Evolutionary conservation across 37 sponge, comb jelly and placozoan genomes (phyloP).

Genomic region (Amphimedon queenslandica): DNA sequence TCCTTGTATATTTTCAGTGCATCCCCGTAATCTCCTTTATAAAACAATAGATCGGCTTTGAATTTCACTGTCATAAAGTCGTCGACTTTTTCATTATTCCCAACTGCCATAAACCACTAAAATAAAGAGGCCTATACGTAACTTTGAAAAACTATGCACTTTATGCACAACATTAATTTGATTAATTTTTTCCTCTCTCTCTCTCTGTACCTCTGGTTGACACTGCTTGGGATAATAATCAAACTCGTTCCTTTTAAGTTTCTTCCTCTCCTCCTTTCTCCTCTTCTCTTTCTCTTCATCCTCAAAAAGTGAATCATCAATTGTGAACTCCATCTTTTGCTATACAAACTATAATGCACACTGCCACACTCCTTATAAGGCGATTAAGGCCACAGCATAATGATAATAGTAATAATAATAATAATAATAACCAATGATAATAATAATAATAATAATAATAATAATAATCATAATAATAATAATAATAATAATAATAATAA

Average conservation of each 20-base stretch:
- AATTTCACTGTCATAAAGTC: background rate
- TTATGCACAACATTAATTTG: too few species aligned
- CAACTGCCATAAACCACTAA: constrained; percentile 5
- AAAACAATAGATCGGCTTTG: background rate
- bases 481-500: too few species aligned
- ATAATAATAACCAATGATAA: too few species aligned
- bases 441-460: background rate
- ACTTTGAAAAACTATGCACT: too few species aligned
- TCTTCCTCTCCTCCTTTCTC: background rate
- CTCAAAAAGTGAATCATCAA: background rate
- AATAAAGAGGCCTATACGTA: too few species aligned
- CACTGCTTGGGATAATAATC: constrained; percentile 3
- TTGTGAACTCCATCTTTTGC: background rate
- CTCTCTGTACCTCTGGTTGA: constrained; percentile 8
- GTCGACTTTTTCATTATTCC: background rate
- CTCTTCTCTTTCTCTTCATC: background rate
- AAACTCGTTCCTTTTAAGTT: background rate
- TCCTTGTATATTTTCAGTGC: background rate
- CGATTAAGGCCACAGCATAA: background rate
- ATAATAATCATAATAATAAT: too few species aligned
- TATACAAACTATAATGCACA: background rate
- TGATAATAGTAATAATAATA: too few species aligned
- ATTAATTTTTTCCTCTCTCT: too few species aligned
- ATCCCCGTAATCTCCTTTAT: background rate
- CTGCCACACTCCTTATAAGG: background rate